Conservation (phyloP, 2,797 vertebrate genomes). For the Micrastur ruficollis region DNA sequence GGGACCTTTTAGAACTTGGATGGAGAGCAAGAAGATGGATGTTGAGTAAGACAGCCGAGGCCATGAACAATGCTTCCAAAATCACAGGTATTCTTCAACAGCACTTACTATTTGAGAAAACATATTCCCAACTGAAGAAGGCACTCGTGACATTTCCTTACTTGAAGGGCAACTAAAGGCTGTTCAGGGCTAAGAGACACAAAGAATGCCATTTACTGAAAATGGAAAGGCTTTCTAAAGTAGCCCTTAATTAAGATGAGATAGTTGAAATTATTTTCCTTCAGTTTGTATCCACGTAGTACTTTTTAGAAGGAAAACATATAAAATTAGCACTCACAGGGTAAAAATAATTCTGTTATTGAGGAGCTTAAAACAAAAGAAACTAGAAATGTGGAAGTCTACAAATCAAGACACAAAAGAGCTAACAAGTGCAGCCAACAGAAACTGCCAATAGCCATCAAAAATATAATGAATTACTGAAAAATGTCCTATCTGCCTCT, state of each 20-base stretch:
- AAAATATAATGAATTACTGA: neutral
- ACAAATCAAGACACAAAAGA: neutral
- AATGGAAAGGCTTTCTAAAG: neutral
- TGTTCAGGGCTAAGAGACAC: neutral
- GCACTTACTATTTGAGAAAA: neutral
- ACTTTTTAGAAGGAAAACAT: neutral
- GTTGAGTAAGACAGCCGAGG: fast-evolving
- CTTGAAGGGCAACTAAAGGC: neutral
- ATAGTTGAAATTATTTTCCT: neutral
- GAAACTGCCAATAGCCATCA: neutral
- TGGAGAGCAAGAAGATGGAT: neutral
- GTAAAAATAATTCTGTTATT: neutral
- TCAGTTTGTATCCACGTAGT: neutral
- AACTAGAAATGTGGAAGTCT: neutral
- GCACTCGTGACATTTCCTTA: neutral
- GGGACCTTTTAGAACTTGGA: neutral
- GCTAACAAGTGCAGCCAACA: neutral
- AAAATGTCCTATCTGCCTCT: neutral
- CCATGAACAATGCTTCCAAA: neutral
- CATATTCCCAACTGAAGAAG: neutral
- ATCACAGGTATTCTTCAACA: neutral
- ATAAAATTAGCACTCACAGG: neutral
- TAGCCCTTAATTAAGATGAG: neutral
- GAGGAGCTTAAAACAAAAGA: neutral
- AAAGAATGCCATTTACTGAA: neutral